Evolutionary conservation across 2,113 vertebrate species (phyloP).

Genomic region (Telmatochromis sp.): DNA sequence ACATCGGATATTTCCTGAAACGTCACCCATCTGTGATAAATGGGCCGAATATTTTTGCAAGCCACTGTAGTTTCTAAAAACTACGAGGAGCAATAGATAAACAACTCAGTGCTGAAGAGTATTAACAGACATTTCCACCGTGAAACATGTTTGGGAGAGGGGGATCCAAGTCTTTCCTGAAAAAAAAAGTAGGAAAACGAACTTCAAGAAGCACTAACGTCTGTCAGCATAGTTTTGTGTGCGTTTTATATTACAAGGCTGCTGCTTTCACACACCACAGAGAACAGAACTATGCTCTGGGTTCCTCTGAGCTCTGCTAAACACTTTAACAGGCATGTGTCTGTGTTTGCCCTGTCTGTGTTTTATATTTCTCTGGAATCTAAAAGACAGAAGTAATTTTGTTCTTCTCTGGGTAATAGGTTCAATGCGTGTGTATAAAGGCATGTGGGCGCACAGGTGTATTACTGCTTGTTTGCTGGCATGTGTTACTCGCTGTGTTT

Average conservation of each 20-base stretch:
- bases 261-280: conserved; percentile 17
- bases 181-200: neutral
- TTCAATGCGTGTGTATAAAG: neutral
- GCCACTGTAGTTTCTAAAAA: neutral
- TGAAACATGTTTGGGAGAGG: neutral
- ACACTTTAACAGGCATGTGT: conserved; percentile 37
- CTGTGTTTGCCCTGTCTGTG: conserved; percentile 1
- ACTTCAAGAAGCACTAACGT: neutral
- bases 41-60: neutral
- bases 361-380: conserved; percentile 6
- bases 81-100: neutral
- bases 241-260: conserved; percentile 50
- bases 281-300: conserved; percentile 41
- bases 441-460: neutral
- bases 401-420: neutral
- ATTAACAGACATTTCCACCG: neutral
- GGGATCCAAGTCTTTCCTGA: neutral
- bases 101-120: neutral
- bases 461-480: neutral
- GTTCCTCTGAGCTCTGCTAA: conserved; percentile 33
- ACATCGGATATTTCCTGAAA: too few relatives aligned
- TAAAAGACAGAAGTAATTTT: neutral
- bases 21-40: too few relatives aligned
- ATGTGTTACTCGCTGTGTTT: neutral
- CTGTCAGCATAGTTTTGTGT: conserved; percentile 3